These are phyloP conservation scores for Slavum lentiscoides DNA, from an alignment of 2,888 invertebrate species.

Conservation along the genomic window DNA sequence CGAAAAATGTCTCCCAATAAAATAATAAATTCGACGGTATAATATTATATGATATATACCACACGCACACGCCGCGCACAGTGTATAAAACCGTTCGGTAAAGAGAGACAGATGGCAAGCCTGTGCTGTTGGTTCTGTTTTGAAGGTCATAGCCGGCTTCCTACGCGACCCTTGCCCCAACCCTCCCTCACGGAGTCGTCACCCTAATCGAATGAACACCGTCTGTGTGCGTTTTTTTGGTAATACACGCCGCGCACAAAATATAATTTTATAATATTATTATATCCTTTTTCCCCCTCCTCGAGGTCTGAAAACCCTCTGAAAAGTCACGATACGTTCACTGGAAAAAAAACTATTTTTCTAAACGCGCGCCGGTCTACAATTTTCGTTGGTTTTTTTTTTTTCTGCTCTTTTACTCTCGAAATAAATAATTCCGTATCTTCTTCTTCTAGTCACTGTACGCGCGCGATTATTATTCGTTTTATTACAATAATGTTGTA, in stretches of 20 bases:
- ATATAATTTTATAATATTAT: slow-evolving; percentile 2
- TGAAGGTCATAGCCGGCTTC: slow-evolving; percentile 54
- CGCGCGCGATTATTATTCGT: neutral
- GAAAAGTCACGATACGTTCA: too few species aligned
- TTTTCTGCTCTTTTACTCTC: neutral
- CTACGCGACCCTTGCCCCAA: slow-evolving; percentile 48
- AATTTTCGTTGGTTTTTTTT: too few species aligned
- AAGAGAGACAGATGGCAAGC: slow-evolving; percentile 47
- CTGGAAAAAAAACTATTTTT: too few species aligned
- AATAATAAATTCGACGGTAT: too few species aligned
- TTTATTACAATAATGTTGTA: neutral
- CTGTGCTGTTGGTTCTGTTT: slow-evolving; percentile 43
- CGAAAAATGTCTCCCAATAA: too few species aligned
- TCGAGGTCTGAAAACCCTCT: too few species aligned
- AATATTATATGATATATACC: too few species aligned
- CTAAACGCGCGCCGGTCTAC: too few species aligned
- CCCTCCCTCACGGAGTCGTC: slow-evolving; percentile 45
- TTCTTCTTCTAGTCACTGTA: too few species aligned
- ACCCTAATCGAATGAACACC: slow-evolving; percentile 51
- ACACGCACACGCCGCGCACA: neutral
- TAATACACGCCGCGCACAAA: neutral
- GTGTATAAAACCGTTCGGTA: slow-evolving; percentile 38
- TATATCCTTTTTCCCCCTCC: too few species aligned
- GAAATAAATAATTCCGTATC: too few species aligned
- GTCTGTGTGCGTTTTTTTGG: slow-evolving; percentile 31